Percentiles rank a stretch among this genome's conserved stretches.
These are phyloP conservation scores for Pandemis corylana DNA, from an alignment of 2,888 invertebrate genomes.

Conservation along the genomic window DNA sequence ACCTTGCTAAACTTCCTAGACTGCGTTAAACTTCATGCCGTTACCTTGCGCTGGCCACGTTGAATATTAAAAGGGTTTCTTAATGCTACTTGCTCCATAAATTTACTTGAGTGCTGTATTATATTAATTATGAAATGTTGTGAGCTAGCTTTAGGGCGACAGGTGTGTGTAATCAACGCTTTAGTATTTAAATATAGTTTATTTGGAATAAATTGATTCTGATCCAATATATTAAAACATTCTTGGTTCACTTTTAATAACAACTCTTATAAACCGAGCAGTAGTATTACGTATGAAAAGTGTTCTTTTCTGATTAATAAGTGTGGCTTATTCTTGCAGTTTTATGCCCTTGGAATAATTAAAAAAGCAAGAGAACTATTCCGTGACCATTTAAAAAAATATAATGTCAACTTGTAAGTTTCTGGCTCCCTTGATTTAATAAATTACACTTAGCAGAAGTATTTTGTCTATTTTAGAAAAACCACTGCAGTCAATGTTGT, in stretches of 20 bases:
- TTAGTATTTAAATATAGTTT: slow-evolving; percentile 27
- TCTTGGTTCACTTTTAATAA: background rate
- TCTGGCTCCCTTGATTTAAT: no score
- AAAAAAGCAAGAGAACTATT: no score
- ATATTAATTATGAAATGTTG: slow-evolving; percentile 33
- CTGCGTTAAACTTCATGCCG: slow-evolving; percentile 37
- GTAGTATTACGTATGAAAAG: background rate
- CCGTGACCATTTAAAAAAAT: no score
- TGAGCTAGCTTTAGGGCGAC: slow-evolving; percentile 5
- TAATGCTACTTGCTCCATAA: slow-evolving; percentile 27
- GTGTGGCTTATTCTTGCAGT: no score
- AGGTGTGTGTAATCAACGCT: slow-evolving; percentile 17
- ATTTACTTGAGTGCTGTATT: slow-evolving; percentile 18
- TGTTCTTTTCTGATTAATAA: no score
- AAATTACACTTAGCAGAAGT: no score
- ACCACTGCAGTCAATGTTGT: no score
- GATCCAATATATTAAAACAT: background rate
- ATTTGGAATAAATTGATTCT: slow-evolving; percentile 28
- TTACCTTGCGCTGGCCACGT: slow-evolving; percentile 23
- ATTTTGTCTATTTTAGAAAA: background rate
- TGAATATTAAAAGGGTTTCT: slow-evolving; percentile 42
- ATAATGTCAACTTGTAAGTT: no score
- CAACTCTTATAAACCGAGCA: background rate
- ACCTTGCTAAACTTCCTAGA: slow-evolving; percentile 46
- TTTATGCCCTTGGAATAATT: no score